Evolutionary conservation across 2,797 vertebrate genomes (phyloP).

Genomic region (Lerista edwardsae): DNA sequence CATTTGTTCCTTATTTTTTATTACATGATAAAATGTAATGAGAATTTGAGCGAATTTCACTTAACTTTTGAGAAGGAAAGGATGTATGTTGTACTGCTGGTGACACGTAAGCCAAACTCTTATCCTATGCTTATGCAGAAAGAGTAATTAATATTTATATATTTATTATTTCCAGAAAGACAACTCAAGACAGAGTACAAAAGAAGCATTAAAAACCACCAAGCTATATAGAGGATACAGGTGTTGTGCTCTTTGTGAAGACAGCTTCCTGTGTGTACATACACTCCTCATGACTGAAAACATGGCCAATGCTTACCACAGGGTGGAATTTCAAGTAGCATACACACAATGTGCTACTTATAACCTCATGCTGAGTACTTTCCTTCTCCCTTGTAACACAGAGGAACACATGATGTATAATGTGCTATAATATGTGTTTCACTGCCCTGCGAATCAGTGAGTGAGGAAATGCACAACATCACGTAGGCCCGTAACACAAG

Average conservation of each 20-base stretch:
- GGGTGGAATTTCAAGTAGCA: background rate
- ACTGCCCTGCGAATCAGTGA: background rate
- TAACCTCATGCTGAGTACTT: background rate
- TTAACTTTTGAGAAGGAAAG: background rate
- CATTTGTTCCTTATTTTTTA: slow-evolving; percentile 57
- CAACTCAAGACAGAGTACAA: too few relatives aligned
- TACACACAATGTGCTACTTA: background rate
- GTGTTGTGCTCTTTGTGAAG: background rate
- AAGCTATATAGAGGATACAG: background rate
- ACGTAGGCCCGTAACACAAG: background rate
- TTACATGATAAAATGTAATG: slow-evolving; percentile 31
- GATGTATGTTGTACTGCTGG: background rate
- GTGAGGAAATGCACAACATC: background rate
- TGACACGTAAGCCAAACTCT: background rate
- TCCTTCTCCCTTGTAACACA: background rate
- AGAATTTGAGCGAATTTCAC: slow-evolving; percentile 14
- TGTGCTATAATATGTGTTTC: background rate
- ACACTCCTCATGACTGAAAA: background rate
- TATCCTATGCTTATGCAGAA: background rate
- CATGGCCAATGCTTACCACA: background rate
- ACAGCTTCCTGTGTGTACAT: background rate
- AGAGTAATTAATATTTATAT: background rate
- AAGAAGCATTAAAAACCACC: too few relatives aligned
- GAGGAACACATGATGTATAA: background rate
- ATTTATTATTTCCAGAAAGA: too few relatives aligned